Base-by-base conservation (phyloP, 2,888 invertebrate species). In the Notocelia uddmanniana region DNA sequence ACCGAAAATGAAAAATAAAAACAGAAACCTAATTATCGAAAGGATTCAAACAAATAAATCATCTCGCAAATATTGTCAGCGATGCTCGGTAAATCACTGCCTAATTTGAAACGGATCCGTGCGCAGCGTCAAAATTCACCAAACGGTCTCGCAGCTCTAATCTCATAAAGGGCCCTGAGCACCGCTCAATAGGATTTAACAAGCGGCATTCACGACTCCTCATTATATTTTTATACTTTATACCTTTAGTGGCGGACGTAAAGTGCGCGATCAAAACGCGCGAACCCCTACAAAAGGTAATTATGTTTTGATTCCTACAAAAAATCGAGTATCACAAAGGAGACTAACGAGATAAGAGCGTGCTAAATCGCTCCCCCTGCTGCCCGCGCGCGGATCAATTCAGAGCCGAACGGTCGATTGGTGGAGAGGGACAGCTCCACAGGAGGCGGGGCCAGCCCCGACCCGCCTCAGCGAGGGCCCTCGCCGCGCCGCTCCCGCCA, bases 331-430 rank as follows among this genome's bases (percentile, higher is more conserved):
- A 92, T 92, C 93, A 93, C 93, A 93, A 93, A 93, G 92, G 93
- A 90, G 91, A 89, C 93, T 93, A 93, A 93, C 93, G 93, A 93
- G 93, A 93, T 93, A 93, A 93, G 91, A 93, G 93, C 92, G 93
- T 93, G 93, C 93, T 93, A 93, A 93, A 93, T 93, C 92, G 92
- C 83, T 85, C 84, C 84, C 89, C 90, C 89, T 87, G 81, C 85
- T 81, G 82, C 79, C 88, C 91, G 89, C 90, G 90, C 88, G 78
- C 89, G 91, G 92, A 92, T 92, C 90, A 89, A 91, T 90, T 90
- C 90, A 85, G 83, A 79, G 80, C 79, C 81, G 81, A 83, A 81
- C 88, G 91, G 90, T 90, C 90, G 91, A 92, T 92, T 92, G 93
- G 93, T 81, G 83, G 91, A 90, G 88, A 83, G 84, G 87, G 88